Base-by-base conservation (phyloP, 2,888 invertebrate genomes). In the Stenchaetothrips biformis region DNA sequence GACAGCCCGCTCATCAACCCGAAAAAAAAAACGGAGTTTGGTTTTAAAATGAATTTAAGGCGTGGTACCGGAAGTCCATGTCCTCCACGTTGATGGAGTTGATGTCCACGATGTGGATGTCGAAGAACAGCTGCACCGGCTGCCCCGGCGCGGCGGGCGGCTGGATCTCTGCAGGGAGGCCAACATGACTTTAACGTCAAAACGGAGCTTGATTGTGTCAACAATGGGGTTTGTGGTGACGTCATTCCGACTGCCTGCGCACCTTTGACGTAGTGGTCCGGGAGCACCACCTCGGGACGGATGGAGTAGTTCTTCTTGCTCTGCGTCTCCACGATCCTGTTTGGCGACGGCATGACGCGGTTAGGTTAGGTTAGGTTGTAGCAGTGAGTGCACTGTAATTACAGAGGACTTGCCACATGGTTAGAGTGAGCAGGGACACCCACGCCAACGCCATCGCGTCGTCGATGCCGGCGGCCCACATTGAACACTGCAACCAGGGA, bases 41-140 rank as follows among this genome's bases (percentile, higher is more conserved):
- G 37, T 37, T 37, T 37, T 37, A 4, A 4, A 37, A 37, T 4
- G 4, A 37, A 37, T 37, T 4, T 37, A 37, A 37, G 4, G 37
- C 4, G 37, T 37, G 37, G 4, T 88, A 94, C 94, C 94, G 91
- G 87, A 95, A 94, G 87, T 95, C 95, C 95, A 95, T 95, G 85
- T 95, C 94, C 88, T 94, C 94, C 82, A 95, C 94, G 85, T 94
- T 95, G 83, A 95, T 94, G 37, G 94, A 94, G 87, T 95, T 95
- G 82, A 95, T 94, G 86, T 95, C 95, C 82, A 95, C 93, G 67
- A 95, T 92, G 86, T 93, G 93, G 85, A 95, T 92, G 85, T 93
- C 93, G 87, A 94, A 93, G 85, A 94, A 92, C 77, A 95, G 93
- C 83, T 91, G 88, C 81, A 94, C 92, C 53, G 94, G 93, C 81